Percentiles rank a stretch among this genome's conserved stretches.
phyloP scores from a whole-genome alignment of 2,888 invertebrate species.

The Mylabris sibirica region DNA sequence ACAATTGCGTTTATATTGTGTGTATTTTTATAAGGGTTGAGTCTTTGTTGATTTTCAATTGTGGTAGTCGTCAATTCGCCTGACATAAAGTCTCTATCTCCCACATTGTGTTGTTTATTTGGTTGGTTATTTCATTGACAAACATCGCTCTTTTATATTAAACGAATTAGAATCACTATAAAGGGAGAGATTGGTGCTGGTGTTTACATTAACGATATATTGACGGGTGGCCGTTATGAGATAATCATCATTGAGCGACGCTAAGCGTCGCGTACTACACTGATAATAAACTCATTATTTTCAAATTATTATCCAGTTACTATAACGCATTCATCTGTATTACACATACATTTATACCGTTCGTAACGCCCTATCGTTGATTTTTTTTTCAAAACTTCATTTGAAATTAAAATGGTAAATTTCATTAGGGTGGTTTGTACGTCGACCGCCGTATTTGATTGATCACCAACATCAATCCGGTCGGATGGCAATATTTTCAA shows the following conservation, averaged over 20 bases:
- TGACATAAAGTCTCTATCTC: conserved; percentile 27
- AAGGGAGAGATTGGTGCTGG: conserved; percentile 20
- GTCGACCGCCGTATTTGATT: conserved; percentile 39
- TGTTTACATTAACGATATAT: conserved; percentile 25
- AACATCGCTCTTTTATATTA: conserved; percentile 25
- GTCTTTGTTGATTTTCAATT: conserved; percentile 57
- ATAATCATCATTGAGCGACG: conserved; percentile 27
- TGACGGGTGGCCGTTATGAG: conserved; percentile 28
- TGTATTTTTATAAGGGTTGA: background rate
- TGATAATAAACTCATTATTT: conserved; percentile 36
- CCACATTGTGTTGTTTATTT: conserved; percentile 24
- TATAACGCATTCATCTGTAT: background rate
- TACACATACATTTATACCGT: background rate
- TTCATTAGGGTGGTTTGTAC: conserved; percentile 37
- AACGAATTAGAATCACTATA: conserved; percentile 24
- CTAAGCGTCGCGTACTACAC: conserved; percentile 31
- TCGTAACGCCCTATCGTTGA: conserved; percentile 15
- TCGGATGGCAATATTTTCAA: conserved; percentile 9
- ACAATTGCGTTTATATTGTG: background rate
- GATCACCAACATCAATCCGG: conserved; percentile 31
- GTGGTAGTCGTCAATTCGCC: conserved; percentile 45
- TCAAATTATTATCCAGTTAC: conserved; percentile 30
- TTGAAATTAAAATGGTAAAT: conserved; percentile 41
- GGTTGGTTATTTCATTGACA: conserved; percentile 28
- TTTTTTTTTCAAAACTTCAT: conserved; percentile 36